These are phyloP conservation scores for Digitonthophagus gazella DNA, from an alignment of 2,888 invertebrate genomes.

Conservation along the genomic window DNA sequence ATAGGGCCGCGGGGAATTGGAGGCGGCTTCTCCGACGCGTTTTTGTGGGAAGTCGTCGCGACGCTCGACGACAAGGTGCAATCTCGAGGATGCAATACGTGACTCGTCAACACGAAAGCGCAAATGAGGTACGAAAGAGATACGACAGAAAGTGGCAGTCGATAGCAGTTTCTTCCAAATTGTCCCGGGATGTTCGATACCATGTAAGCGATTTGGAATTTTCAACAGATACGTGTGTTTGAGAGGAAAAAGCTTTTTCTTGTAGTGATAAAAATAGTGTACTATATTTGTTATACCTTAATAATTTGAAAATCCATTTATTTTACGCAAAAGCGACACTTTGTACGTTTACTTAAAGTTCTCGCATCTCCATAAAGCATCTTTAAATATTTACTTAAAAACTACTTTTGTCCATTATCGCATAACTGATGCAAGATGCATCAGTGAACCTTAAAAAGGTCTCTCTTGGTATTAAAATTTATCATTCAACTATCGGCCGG, in stretches of 20 bases:
- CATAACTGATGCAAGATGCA: background rate
- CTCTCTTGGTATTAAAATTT: background rate
- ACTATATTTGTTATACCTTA: too few species aligned
- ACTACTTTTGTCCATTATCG: too few species aligned
- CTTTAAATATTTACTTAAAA: too few species aligned
- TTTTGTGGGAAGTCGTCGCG: background rate
- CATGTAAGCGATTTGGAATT: background rate
- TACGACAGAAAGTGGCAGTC: background rate
- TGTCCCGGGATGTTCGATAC: background rate
- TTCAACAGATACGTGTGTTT: background rate
- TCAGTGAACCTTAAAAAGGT: background rate
- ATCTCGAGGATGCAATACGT: slow-evolving; percentile 5
- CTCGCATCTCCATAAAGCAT: background rate
- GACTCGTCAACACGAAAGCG: background rate
- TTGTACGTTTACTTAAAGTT: background rate
- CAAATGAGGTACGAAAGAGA: background rate
- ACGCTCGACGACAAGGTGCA: background rate
- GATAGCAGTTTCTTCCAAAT: background rate
- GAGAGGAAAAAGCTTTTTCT: too few species aligned
- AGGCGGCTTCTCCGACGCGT: background rate
- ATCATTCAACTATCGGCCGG: background rate
- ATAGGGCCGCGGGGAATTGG: slow-evolving; percentile 7
- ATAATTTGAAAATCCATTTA: too few species aligned
- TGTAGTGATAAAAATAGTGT: too few species aligned
- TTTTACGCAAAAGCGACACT: too few species aligned